These are phyloP conservation scores for Odontomyia ornata DNA, from an alignment of 2,888 invertebrate genomes.

Conservation along the genomic window DNA sequence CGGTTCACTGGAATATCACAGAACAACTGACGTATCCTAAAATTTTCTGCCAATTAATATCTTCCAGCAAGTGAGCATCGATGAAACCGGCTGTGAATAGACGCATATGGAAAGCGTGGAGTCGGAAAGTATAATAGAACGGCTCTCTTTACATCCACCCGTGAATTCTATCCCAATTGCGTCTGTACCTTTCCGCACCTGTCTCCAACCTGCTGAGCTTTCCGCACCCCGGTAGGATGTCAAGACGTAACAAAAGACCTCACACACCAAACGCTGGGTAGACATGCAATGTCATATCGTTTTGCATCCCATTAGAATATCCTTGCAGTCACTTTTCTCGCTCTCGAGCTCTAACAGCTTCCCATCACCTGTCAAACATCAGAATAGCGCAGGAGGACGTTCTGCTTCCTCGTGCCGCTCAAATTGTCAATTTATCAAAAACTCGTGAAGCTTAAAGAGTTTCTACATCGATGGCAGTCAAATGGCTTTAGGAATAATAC, in stretches of 20 bases:
- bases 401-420: neutral
- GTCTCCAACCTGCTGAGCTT: neutral
- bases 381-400: neutral
- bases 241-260: conserved; percentile 19
- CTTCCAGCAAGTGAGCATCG: conserved; percentile 47
- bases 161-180: neutral
- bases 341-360: neutral
- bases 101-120: neutral
- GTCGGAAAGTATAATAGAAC: no score
- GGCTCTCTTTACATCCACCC: neutral
- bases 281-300: conserved; percentile 4
- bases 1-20: neutral
- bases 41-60: conserved; percentile 46
- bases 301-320: neutral
- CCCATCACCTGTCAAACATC: neutral
- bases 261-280: neutral
- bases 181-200: neutral
- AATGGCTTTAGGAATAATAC: conserved; percentile 41
- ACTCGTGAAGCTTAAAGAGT: conserved; percentile 36
- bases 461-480: conserved; percentile 40
- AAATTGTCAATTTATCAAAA: conserved; percentile 40
- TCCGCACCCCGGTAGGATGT: neutral
- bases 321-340: neutral
- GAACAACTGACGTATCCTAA: neutral
- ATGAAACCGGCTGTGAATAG: conserved; percentile 11